Evolutionary conservation across 92 coral and sea anemone genomes (phyloP).

Genomic region (Hydrozoanthus gracilis): DNA sequence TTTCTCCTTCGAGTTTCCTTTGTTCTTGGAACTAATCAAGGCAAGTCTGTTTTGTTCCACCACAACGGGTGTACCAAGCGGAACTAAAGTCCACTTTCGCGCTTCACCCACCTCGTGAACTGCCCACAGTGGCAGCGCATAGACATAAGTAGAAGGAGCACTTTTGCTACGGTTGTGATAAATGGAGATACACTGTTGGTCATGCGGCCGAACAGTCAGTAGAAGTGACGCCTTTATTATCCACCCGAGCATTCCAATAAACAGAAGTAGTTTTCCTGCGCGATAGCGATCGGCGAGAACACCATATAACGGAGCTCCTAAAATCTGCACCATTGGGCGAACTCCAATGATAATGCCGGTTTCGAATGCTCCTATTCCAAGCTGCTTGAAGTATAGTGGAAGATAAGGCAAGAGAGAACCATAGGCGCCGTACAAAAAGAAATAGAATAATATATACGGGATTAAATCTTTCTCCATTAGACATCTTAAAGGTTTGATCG

Average conservation of each 20-base stretch:
- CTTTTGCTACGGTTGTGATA: slow-evolving; percentile 64
- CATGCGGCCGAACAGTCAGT: slow-evolving; percentile 71
- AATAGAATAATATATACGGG: slow-evolving; percentile 62
- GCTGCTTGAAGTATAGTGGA: slow-evolving; percentile 75
- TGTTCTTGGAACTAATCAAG: background rate
- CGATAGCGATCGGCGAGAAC: slow-evolving; percentile 68
- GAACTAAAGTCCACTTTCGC: slow-evolving; percentile 44
- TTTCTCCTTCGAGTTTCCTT: background rate
- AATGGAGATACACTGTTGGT: slow-evolving; percentile 64
- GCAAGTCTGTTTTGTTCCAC: background rate
- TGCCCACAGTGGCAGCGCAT: slow-evolving; percentile 37
- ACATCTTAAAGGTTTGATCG: slow-evolving; percentile 35
- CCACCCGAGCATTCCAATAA: slow-evolving; percentile 66
- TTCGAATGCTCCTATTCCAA: slow-evolving; percentile 68
- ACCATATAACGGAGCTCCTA: slow-evolving; percentile 71
- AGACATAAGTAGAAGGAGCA: slow-evolving; percentile 28
- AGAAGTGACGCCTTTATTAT: slow-evolving; percentile 62
- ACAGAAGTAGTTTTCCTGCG: slow-evolving; percentile 64
- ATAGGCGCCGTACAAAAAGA: slow-evolving; percentile 74
- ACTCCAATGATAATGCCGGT: slow-evolving; percentile 76
- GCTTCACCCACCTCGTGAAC: background rate
- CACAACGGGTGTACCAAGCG: background rate
- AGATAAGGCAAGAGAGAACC: slow-evolving; percentile 76
- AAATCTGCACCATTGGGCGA: slow-evolving; percentile 73
- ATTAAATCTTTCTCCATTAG: slow-evolving; percentile 67